Evolutionary conservation across 2,888 invertebrate species (phyloP).

Genomic region (Amorpha juglandis): DNA sequence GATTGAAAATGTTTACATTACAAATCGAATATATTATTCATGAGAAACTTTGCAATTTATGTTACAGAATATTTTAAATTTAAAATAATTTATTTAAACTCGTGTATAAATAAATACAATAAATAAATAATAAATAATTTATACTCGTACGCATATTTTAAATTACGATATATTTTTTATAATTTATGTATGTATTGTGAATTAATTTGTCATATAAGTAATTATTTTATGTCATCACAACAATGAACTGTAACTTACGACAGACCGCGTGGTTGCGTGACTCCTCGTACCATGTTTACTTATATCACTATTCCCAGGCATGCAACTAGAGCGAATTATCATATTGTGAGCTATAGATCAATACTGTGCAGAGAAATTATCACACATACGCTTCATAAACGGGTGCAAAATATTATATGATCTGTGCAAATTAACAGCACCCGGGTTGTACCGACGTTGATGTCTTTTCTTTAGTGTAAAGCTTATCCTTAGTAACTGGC

Average conservation of each 20-base stretch:
- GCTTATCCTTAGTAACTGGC: neutral
- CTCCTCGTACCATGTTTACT: constrained; percentile 37
- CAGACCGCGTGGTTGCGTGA: constrained; percentile 48
- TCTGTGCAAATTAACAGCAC: constrained; percentile 30
- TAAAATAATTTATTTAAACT: neutral
- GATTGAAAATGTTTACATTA: neutral
- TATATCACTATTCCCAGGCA: constrained; percentile 53
- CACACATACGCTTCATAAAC: constrained; percentile 26
- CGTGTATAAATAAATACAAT: no score
- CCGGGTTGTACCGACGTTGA: constrained; percentile 57
- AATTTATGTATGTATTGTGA: no score
- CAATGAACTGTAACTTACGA: neutral
- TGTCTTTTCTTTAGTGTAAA: constrained; percentile 64
- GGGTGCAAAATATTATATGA: constrained; percentile 28
- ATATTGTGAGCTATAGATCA: constrained; percentile 43
- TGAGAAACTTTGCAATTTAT: neutral
- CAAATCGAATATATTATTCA: neutral
- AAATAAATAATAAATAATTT: no score
- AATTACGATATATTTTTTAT: no score
- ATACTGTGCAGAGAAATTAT: constrained; percentile 34
- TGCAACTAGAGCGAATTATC: constrained; percentile 49
- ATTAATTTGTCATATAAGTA: no score
- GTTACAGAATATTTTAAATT: neutral
- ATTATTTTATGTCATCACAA: constrained; percentile 1
- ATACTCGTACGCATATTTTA: no score